phyloP scores from a whole-genome alignment of 2,888 invertebrate species.

The Conchocele bisecta region DNA sequence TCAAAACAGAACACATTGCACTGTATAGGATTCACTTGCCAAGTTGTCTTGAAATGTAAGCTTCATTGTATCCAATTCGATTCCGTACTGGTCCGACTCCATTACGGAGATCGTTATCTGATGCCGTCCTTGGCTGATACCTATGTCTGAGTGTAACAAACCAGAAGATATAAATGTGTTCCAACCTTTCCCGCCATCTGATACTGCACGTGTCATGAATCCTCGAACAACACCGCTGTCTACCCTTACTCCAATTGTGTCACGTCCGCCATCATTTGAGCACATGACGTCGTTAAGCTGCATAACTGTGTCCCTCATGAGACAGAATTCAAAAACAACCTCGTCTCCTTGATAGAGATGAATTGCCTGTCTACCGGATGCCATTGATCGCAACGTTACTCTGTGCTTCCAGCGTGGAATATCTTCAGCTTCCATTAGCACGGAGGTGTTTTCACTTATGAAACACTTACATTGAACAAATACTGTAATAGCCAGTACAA shows the following conservation, averaged over 20 bases:
- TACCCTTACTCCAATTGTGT: slow-evolving; percentile 43
- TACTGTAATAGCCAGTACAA: no score
- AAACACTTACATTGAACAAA: no score
- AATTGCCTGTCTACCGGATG: slow-evolving; percentile 43
- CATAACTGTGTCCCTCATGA: slow-evolving; percentile 43
- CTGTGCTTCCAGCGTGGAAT: neutral
- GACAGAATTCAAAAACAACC: slow-evolving; percentile 53
- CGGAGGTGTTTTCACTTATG: no score
- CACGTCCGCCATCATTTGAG: slow-evolving; percentile 63
- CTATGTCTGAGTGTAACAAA: neutral
- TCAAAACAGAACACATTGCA: slow-evolving; percentile 64
- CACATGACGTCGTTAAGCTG: slow-evolving; percentile 39
- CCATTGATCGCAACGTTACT: slow-evolving; percentile 7
- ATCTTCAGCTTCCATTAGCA: slow-evolving; percentile 7
- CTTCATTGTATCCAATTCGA: slow-evolving; percentile 68
- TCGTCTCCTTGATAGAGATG: slow-evolving; percentile 42
- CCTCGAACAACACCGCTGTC: slow-evolving; percentile 41
- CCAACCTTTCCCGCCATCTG: slow-evolving; percentile 51
- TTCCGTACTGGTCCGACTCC: slow-evolving; percentile 55
- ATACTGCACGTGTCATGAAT: slow-evolving; percentile 16
- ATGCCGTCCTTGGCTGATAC: slow-evolving; percentile 49
- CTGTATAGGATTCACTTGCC: slow-evolving; percentile 47
- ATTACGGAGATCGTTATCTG: slow-evolving; percentile 44
- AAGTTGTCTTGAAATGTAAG: slow-evolving; percentile 34
- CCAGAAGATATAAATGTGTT: slow-evolving; percentile 31